Evolutionary conservation across 2,113 vertebrate genomes (phyloP).

Genomic region (Tonatia bakeri): DNA sequence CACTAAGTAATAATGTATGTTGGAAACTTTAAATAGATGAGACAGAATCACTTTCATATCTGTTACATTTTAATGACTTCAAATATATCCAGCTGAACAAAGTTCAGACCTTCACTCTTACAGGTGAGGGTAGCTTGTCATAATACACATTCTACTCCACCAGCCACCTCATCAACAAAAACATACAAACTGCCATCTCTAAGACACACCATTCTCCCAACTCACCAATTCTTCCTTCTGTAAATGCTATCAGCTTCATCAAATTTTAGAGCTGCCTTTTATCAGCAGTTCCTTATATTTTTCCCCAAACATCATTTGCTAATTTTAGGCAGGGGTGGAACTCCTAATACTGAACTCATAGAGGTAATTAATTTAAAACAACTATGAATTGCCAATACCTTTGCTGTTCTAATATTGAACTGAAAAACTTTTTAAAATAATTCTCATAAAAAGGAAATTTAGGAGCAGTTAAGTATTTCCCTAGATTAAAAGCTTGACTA

Average conservation of each 20-base stretch:
- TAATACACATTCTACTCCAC: background rate
- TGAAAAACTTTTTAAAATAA: background rate
- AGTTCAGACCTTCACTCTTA: slow-evolving; percentile 74
- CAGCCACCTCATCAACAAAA: slow-evolving; percentile 21
- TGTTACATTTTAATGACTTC: slow-evolving; percentile 87
- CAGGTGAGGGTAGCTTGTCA: slow-evolving; percentile 22
- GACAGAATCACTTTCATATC: slow-evolving; percentile 87
- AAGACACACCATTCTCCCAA: background rate
- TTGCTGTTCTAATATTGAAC: slow-evolving; percentile 1
- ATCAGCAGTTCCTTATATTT: background rate
- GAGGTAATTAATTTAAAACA: background rate
- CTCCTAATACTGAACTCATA: background rate
- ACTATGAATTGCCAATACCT: background rate
- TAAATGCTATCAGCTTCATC: background rate
- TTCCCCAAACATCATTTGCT: background rate
- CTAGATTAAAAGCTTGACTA: background rate
- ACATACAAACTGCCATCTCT: background rate
- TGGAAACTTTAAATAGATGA: slow-evolving; percentile 87
- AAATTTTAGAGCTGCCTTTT: background rate
- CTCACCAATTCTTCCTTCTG: background rate
- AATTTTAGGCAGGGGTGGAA: background rate
- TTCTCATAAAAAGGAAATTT: background rate
- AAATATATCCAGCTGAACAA: slow-evolving; percentile 89
- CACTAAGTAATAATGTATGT: slow-evolving; percentile 85
- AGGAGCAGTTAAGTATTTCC: background rate